A percentile compares a stretch with the other conserved stretches of the same genome.
Conservation (phyloP, 2,113 vertebrate species). For the Illadopsis cleaveri region DNA sequence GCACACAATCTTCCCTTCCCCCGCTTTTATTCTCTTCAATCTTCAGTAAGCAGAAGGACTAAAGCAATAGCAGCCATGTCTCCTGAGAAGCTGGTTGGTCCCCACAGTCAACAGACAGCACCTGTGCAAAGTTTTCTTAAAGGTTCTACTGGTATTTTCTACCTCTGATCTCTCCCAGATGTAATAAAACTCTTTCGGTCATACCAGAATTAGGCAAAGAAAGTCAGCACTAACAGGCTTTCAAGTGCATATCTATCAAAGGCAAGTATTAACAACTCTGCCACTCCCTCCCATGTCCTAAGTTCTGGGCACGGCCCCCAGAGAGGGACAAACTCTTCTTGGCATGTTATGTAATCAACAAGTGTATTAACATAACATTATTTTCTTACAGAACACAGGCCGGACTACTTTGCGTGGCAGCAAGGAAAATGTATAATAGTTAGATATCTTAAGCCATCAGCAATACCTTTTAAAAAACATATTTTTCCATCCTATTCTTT, state of each 20-base stretch:
- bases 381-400: not conserved
- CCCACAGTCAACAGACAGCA: not conserved
- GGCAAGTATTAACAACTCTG: slow-evolving; percentile 51
- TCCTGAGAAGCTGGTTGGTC: not conserved
- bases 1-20: not conserved
- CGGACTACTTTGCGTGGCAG: not conserved
- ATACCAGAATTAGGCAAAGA: not conserved
- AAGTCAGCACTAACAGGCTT: not conserved
- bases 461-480: not conserved
- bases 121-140: not conserved
- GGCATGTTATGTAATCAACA: not conserved
- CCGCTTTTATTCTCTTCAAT: not conserved
- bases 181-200: not conserved
- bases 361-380: not conserved
- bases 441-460: not conserved
- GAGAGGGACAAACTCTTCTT: not conserved
- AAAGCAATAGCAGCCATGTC: not conserved
- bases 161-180: not conserved
- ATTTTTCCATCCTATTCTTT: not conserved
- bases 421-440: not conserved
- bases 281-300: slow-evolving; percentile 16
- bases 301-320: not conserved
- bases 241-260: not conserved
- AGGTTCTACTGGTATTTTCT: not conserved
- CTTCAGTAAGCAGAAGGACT: not conserved